A percentile compares a stretch with the other conserved stretches of the same genome.
Evolutionary conservation across 2,113 vertebrate species (phyloP).

Genomic region (Anser cygnoides): DNA sequence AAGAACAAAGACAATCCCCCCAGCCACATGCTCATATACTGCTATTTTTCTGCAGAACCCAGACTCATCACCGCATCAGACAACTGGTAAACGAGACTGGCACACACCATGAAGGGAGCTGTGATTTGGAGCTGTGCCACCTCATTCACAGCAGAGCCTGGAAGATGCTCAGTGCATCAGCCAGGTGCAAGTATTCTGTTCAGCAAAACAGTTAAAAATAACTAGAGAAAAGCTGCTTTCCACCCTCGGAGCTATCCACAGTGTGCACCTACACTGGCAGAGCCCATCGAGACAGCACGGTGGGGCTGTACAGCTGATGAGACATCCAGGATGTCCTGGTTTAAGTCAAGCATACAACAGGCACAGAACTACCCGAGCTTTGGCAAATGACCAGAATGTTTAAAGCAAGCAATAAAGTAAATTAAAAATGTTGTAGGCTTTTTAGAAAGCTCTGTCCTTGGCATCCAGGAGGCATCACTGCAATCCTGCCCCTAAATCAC

Average conservation of each 20-base stretch:
- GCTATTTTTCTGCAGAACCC: not conserved
- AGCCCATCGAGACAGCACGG: not conserved
- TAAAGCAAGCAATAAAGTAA: not conserved
- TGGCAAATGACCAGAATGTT: not conserved
- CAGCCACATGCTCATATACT: not conserved
- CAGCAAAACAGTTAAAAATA: not conserved
- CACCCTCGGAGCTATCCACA: not conserved
- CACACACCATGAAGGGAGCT: not conserved
- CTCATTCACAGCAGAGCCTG: not conserved
- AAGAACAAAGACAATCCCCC: not conserved
- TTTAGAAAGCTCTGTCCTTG: not conserved
- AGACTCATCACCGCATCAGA: not conserved
- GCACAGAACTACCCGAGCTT: not conserved
- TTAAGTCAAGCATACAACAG: not conserved
- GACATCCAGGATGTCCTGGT: not conserved
- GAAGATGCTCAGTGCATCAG: not conserved
- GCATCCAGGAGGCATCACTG: not conserved
- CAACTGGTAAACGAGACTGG: not conserved
- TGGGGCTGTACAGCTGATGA: too few species aligned
- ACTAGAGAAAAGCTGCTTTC: not conserved
- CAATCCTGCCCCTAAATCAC: not conserved
- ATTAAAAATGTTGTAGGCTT: not conserved
- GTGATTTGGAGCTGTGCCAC: not conserved
- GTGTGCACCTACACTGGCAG: rapidly evolving
- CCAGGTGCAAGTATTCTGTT: not conserved